phyloP scores from a whole-genome alignment of 2,797 vertebrate genomes.

The Dipus sagitta region DNA sequence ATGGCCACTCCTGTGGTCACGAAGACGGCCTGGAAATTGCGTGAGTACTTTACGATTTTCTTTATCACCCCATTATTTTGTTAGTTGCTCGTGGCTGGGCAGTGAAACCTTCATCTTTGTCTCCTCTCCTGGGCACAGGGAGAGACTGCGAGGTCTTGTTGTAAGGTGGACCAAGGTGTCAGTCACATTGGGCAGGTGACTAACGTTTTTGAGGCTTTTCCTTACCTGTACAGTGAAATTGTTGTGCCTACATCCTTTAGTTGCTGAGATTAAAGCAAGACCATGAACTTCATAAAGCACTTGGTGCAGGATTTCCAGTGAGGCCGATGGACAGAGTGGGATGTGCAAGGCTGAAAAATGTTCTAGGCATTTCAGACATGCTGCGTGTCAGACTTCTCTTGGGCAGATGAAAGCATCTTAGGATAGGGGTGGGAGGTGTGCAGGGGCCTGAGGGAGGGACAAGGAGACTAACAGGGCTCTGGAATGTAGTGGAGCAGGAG shows the following conservation, averaged over 20 bases:
- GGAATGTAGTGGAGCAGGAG: background rate
- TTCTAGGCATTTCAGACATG: background rate
- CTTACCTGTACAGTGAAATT: background rate
- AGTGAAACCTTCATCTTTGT: background rate
- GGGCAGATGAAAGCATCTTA: background rate
- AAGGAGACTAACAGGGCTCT: background rate
- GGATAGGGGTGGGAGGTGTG: fast-evolving
- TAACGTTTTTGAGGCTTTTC: conserved; percentile 22
- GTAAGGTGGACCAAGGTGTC: background rate
- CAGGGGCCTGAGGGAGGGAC: too few relatives aligned
- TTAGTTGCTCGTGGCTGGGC: background rate
- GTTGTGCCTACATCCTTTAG: background rate
- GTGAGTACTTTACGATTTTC: conserved; percentile 88
- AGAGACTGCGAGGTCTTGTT: background rate
- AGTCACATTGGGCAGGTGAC: background rate
- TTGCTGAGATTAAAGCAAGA: background rate
- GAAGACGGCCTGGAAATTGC: conserved; percentile 95
- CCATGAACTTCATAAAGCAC: background rate
- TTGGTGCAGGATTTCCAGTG: conserved; percentile 8
- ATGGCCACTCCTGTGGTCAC: conserved; percentile 93
- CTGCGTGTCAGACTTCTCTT: background rate
- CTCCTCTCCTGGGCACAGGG: background rate
- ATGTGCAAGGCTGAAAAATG: background rate
- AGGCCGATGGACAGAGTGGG: background rate
- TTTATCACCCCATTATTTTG: background rate